Conservation (phyloP, 53 echinoderm and acorn worm species). For the Henricia sp. region DNA sequence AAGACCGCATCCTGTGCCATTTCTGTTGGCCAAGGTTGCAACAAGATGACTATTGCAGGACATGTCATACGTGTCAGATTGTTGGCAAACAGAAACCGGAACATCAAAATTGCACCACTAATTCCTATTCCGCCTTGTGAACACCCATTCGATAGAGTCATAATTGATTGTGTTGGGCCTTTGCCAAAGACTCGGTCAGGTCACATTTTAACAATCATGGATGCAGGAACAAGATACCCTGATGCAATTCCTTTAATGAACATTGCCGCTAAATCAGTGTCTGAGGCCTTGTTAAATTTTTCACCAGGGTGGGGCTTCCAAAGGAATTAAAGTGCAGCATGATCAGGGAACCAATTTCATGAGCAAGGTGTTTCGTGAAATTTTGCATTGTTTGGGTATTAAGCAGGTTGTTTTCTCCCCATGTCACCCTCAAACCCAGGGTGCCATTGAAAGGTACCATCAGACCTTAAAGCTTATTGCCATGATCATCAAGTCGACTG, state of each 20-base stretch:
- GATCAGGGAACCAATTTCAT: constrained; percentile 63
- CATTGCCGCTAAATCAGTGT: constrained; percentile 62
- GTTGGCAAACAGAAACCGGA: constrained; percentile 67
- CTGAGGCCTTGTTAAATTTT: constrained; percentile 67
- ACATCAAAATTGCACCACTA: constrained; percentile 40
- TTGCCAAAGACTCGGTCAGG: constrained; percentile 70
- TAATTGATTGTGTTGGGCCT: constrained; percentile 79
- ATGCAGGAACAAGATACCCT: constrained; percentile 68
- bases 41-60: constrained; percentile 66
- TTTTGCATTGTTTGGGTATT: constrained; percentile 15
- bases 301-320: constrained; percentile 73
- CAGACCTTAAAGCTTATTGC: constrained; percentile 65
- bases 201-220: constrained; percentile 73
- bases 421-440: constrained; percentile 63
- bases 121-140: constrained; percentile 69
- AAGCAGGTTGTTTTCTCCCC: constrained; percentile 16
- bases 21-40: constrained; percentile 73
- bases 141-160: constrained; percentile 72
- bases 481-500: constrained; percentile 38
- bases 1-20: constrained; percentile 61
- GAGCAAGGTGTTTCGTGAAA: constrained; percentile 30
- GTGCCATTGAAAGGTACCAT: constrained; percentile 68
- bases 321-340: constrained; percentile 57
- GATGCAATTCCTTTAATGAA: constrained; percentile 77
- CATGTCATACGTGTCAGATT: constrained; percentile 76